phyloP scores from a whole-genome alignment of 2,797 vertebrate genomes.

The Pempheris klunzingeri region DNA sequence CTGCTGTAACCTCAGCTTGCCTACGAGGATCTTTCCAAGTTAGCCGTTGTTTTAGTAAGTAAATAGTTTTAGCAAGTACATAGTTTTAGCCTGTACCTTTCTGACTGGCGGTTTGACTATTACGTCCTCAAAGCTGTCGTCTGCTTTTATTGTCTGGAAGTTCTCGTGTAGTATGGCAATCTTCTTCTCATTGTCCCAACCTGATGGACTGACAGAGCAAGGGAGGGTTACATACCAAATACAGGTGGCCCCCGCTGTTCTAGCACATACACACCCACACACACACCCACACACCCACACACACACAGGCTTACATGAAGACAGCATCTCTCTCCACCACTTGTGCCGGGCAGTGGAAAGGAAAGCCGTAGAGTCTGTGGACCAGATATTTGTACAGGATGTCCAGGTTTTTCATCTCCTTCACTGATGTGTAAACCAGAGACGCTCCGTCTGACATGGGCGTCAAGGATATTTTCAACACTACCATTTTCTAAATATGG shows the following conservation, averaged over 20 bases:
- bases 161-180: constrained; percentile 98
- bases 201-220: constrained; percentile 90
- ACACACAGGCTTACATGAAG: constrained; percentile 92
- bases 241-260: not conserved
- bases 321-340: constrained; percentile 98
- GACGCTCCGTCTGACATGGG: constrained; percentile 92
- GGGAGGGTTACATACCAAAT: constrained; percentile 34
- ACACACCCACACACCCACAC: not conserved
- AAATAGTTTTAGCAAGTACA: no score
- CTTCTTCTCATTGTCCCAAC: constrained; percentile 99
- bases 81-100: constrained; percentile 92
- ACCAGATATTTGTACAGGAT: constrained; percentile 99
- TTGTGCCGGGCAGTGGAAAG: constrained; percentile 93
- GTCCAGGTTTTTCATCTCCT: constrained; percentile 99
- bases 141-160: constrained; percentile 95
- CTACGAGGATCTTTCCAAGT: constrained; percentile 14
- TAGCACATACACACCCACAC: not conserved
- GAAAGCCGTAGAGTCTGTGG: constrained; percentile 97
- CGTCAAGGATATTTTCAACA: constrained; percentile 83
- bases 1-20: not conserved
- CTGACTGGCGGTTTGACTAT: constrained; percentile 96
- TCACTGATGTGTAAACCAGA: constrained; percentile 98
- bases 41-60: not conserved
- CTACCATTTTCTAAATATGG: not conserved
- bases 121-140: constrained; percentile 96